A percentile compares a stretch with the other conserved stretches of the same genome.
Conservation (phyloP, 2,888 invertebrate genomes). For the Ophion ventricosus region DNA sequence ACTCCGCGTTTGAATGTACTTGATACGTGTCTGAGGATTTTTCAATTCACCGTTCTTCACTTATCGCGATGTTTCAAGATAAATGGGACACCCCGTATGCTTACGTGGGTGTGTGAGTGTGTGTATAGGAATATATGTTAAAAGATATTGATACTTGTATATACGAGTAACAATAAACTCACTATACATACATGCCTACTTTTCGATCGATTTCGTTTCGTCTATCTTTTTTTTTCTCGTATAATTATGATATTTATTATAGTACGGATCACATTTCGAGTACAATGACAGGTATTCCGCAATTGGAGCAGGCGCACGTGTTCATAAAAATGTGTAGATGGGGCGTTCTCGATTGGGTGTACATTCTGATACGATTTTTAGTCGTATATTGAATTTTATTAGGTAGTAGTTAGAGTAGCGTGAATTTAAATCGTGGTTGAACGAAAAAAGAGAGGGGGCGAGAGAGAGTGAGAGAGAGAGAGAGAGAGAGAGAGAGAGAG, state of each 20-base stretch:
- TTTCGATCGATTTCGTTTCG: slow-evolving; percentile 16
- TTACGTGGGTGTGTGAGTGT: background rate
- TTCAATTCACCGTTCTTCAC: background rate
- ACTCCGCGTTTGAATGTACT: no score
- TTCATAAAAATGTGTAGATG: background rate
- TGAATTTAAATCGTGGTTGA: background rate
- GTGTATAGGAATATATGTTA: no score
- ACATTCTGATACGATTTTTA: background rate
- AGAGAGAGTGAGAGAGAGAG: no score
- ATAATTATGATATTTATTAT: background rate
- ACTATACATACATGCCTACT: background rate
- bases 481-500: no score
- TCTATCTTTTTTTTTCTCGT: slow-evolving; percentile 6
- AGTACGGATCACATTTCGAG: background rate
- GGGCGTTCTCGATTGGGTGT: background rate
- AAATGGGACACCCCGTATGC: background rate
- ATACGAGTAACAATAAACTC: background rate
- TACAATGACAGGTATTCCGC: background rate
- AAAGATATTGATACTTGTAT: background rate
- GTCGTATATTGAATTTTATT: no score
- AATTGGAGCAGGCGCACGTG: slow-evolving; percentile 1
- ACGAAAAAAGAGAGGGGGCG: background rate
- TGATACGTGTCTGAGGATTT: background rate
- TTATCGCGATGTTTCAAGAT: background rate
- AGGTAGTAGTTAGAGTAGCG: no score